Evolutionary conservation across 1,140 invertebrate genomes (phyloP).

Genomic region (Acromyrmex charruanus): DNA sequence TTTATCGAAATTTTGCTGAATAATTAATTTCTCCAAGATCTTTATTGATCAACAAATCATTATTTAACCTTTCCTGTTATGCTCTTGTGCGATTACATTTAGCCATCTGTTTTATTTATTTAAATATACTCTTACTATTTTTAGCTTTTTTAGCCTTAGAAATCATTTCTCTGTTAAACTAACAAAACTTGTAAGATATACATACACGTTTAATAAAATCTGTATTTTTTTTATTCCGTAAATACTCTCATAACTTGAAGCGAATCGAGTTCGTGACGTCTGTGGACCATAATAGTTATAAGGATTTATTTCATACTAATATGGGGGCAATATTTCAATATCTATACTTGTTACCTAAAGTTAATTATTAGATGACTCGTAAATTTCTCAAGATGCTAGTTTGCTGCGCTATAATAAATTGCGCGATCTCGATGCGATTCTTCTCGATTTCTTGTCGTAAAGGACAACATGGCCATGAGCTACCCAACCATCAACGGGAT

Average conservation of each 20-base stretch:
- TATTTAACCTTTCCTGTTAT: neutral
- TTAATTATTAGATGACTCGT: constrained; percentile 39
- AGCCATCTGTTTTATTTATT: neutral
- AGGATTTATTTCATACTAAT: constrained; percentile 9
- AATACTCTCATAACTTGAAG: neutral
- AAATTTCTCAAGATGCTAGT: constrained; percentile 41
- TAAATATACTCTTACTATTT: neutral
- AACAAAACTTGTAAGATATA: neutral
- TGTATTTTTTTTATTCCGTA: neutral
- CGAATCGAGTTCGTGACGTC: neutral
- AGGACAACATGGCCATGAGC: neutral
- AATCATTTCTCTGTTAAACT: neutral
- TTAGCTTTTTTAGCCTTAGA: neutral
- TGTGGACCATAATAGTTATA: neutral
- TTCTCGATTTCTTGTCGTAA: constrained; percentile 31
- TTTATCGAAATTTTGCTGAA: constrained; percentile 29
- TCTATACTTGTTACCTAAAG: neutral
- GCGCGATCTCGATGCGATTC: constrained; percentile 19
- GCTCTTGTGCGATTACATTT: neutral
- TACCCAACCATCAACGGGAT: constrained; percentile 49
- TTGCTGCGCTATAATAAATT: constrained; percentile 38
- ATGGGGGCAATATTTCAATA: neutral
- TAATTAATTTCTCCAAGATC: constrained; percentile 17
- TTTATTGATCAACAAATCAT: neutral
- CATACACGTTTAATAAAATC: neutral